Conservation (phyloP, 35 echinoderm and acorn worm species). For the Amphiura filiformis region DNA sequence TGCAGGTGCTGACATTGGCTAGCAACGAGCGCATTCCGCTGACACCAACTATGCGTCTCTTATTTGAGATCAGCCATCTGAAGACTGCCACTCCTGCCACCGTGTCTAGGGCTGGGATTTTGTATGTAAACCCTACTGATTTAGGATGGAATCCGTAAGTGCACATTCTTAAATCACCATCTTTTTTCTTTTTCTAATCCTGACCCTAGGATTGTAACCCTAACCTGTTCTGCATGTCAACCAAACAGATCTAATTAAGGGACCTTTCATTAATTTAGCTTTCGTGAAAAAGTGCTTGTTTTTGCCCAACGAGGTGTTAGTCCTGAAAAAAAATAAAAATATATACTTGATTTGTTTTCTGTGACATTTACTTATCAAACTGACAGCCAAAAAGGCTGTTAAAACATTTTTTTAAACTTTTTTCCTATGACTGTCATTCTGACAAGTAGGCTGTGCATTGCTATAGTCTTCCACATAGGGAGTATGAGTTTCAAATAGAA, state of each 20-base stretch:
- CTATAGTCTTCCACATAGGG: too few species aligned
- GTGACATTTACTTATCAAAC: too few species aligned
- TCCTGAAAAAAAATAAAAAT: background rate
- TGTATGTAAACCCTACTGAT: too few species aligned
- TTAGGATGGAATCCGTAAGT: too few species aligned
- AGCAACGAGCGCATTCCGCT: too few species aligned
- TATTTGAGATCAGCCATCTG: too few species aligned
- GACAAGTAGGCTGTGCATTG: too few species aligned
- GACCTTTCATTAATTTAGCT: conserved; percentile 22
- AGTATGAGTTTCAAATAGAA: too few species aligned
- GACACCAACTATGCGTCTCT: conserved; percentile 83
- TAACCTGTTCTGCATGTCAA: conserved; percentile 97
- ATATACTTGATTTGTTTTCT: background rate
- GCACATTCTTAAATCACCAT: conserved; percentile 97
- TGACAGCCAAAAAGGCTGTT: background rate
- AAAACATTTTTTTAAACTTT: background rate
- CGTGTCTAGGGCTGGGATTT: too few species aligned
- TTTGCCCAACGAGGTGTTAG: background rate
- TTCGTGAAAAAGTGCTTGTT: background rate
- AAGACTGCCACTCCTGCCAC: too few species aligned
- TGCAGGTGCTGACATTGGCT: conserved; percentile 87
- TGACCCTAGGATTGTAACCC: conserved; percentile 90
- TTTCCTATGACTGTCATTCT: background rate
- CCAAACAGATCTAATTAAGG: conserved; percentile 93
- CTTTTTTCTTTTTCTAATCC: conserved; percentile 83